These are phyloP conservation scores for Apus apus DNA, from an alignment of 2,113 vertebrate species.

Conservation along the genomic window DNA sequence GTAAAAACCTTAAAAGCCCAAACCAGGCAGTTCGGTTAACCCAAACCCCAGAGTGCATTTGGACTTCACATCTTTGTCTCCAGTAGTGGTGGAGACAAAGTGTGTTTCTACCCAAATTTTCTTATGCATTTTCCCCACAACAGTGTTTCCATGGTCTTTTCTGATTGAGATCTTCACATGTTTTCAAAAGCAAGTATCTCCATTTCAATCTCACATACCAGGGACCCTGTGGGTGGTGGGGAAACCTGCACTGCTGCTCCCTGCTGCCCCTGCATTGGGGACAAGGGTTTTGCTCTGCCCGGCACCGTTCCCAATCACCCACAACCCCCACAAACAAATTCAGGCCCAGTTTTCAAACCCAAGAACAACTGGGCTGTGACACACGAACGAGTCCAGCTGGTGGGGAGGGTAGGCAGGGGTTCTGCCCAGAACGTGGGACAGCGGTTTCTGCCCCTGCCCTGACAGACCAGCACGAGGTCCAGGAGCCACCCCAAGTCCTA, in stretches of 20 bases:
- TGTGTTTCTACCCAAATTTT: background rate
- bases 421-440: background rate
- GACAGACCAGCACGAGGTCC: background rate
- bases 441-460: background rate
- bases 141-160: background rate
- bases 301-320: background rate
- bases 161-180: accelerated
- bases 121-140: background rate
- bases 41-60: accelerated
- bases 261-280: background rate
- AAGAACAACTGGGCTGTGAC: background rate
- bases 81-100: accelerated
- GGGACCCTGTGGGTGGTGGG: background rate
- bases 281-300: background rate
- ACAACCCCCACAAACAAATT: background rate
- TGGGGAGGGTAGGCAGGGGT: background rate
- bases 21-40: background rate
- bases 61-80: background rate
- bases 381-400: accelerated
- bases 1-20: background rate
- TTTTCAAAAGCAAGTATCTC: background rate
- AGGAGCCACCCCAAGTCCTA: slow-evolving; percentile 50
- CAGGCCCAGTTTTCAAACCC: background rate
- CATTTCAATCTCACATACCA: background rate
- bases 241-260: background rate